Conservation (phyloP, 1,140 invertebrate genomes). For the Trichonephila clavipes region DNA sequence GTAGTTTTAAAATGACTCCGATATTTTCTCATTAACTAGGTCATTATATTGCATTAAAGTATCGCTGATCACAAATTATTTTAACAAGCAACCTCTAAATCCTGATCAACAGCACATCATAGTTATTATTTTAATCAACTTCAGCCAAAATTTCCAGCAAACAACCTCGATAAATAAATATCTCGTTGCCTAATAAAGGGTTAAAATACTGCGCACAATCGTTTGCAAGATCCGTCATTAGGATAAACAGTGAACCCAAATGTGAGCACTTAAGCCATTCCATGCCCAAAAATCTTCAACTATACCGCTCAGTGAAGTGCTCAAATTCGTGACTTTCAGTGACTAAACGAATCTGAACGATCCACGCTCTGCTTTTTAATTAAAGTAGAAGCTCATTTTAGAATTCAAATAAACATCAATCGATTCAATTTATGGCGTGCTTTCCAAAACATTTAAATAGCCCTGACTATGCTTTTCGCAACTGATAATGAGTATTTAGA, state of each 20-base stretch:
- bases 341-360: constrained; percentile 8
- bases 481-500: constrained; percentile 27
- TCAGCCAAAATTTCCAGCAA: neutral
- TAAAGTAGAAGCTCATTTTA: constrained; percentile 13
- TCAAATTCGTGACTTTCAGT: constrained; percentile 33
- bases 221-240: neutral
- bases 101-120: neutral
- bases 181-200: neutral
- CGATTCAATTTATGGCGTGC: neutral
- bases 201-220: neutral
- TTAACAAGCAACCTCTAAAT: neutral
- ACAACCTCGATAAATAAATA: neutral
- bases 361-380: neutral
- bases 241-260: constrained; percentile 6
- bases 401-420: constrained; percentile 26
- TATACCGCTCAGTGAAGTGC: neutral
- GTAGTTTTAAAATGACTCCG: too few relatives aligned
- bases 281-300: neutral
- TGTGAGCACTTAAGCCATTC: neutral
- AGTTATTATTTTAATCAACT: neutral
- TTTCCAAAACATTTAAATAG: constrained; percentile 13
- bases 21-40: too few relatives aligned
- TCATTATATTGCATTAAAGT: too few relatives aligned
- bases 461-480: neutral
- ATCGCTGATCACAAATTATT: neutral